Conservation (phyloP, 1,140 invertebrate genomes). For the Zaprionus lachaisei region DNA sequence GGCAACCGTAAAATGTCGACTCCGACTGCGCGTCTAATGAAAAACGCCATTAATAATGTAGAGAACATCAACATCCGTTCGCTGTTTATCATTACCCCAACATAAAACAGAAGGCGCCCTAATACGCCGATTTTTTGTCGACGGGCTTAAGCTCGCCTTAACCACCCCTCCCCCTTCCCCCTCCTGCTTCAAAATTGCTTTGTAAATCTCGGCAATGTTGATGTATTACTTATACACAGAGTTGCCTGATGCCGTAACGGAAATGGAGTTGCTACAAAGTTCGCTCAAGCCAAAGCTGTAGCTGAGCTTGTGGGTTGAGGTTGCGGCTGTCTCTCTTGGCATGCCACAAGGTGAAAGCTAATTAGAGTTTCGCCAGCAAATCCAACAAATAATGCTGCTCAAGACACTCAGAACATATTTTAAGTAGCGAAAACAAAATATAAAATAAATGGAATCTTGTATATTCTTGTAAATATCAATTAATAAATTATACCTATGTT, state of each 20-base stretch:
- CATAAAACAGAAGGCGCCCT: constrained; percentile 64
- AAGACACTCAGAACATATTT: neutral
- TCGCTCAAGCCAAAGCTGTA: constrained; percentile 13
- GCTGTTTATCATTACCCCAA: constrained; percentile 74
- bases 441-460: too few species aligned
- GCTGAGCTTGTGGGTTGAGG: constrained; percentile 5
- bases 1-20: constrained; percentile 58
- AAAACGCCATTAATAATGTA: constrained; percentile 82
- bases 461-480: too few species aligned
- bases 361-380: constrained; percentile 71
- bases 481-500: too few species aligned
- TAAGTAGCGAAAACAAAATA: too few species aligned
- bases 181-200: constrained; percentile 44
- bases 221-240: constrained; percentile 62
- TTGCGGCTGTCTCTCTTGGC: constrained; percentile 28
- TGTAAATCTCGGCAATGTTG: constrained; percentile 66
- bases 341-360: constrained; percentile 70
- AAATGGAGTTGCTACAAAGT: constrained; percentile 46
- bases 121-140: constrained; percentile 44
- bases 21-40: constrained; percentile 71
- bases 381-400: constrained; percentile 46
- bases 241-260: neutral
- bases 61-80: constrained; percentile 75
- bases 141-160: constrained; percentile 26
- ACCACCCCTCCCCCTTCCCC: neutral